phyloP scores from a whole-genome alignment of 2,888 invertebrate species.

The Rhingia rostrata region DNA sequence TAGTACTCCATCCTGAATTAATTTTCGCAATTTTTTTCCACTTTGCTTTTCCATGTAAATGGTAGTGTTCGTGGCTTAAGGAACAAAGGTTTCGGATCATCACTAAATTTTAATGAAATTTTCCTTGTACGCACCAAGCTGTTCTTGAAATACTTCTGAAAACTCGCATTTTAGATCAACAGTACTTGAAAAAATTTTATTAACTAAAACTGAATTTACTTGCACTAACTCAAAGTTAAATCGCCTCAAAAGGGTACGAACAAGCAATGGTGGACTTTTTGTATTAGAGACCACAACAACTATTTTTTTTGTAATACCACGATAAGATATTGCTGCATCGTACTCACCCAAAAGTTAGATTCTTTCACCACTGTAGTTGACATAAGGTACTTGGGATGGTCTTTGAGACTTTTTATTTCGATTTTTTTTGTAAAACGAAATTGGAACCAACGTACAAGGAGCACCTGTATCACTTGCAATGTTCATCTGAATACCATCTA shows the following conservation, averaged over 20 bases:
- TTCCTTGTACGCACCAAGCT: conserved; percentile 14
- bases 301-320: conserved; percentile 24
- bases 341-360: conserved; percentile 31
- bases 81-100: too few relatives aligned
- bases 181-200: conserved; percentile 18
- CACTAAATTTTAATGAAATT: conserved; percentile 13
- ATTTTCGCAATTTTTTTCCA: conserved; percentile 35
- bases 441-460: conserved; percentile 51
- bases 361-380: conserved; percentile 32
- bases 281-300: conserved; percentile 26
- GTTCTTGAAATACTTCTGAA: conserved; percentile 36
- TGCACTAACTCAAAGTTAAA: conserved; percentile 57
- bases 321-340: conserved; percentile 40
- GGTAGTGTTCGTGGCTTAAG: conserved; percentile 34
- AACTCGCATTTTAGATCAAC: conserved; percentile 31
- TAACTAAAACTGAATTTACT: conserved; percentile 30
- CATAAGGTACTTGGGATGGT: conserved; percentile 26
- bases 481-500: conserved; percentile 38
- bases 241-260: conserved; percentile 23
- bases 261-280: conserved; percentile 11
- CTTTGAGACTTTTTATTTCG: conserved; percentile 4
- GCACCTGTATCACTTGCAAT: too few relatives aligned
- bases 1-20: conserved; percentile 14
- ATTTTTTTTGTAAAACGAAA: conserved; percentile 37
- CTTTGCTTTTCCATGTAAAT: conserved; percentile 45